Evolutionary conservation across 1,140 invertebrate genomes (phyloP).

Genomic region (Chrysomallon squamiferum): DNA sequence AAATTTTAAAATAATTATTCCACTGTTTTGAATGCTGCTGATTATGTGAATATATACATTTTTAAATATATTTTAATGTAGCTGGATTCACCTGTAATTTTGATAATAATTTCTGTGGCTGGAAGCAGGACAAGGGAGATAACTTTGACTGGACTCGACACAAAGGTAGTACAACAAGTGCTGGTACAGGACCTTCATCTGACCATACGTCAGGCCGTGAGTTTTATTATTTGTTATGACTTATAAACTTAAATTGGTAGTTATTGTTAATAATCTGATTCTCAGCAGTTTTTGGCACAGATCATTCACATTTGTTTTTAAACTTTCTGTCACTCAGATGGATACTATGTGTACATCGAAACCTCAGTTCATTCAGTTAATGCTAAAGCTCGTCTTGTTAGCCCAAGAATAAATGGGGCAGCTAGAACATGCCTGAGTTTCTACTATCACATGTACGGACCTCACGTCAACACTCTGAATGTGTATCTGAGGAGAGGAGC

Average conservation of each 20-base stretch:
- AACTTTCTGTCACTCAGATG: too few species aligned
- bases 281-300: too few species aligned
- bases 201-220: constrained; percentile 40
- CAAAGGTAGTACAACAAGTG: constrained; percentile 29
- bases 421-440: constrained; percentile 43
- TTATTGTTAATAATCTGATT: too few species aligned
- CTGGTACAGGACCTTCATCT: constrained; percentile 34
- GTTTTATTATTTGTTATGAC: too few species aligned
- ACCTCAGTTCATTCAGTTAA: constrained; percentile 34
- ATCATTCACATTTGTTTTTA: too few species aligned
- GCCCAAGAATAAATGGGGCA: constrained; percentile 11
- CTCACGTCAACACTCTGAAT: constrained; percentile 45
- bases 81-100: constrained; percentile 45
- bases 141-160: constrained; percentile 57
- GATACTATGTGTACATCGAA: constrained; percentile 58
- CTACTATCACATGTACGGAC: constrained; percentile 62
- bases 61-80: too few species aligned
- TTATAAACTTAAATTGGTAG: too few species aligned
- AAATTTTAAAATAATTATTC: too few species aligned
- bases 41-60: too few species aligned
- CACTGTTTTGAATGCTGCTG: too few species aligned
- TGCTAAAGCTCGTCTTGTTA: constrained; percentile 43
- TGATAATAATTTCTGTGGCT: constrained; percentile 52
- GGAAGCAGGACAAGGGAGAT: constrained; percentile 53
- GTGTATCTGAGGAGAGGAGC: constrained; percentile 12